Conservation (phyloP, 2,113 vertebrate species). For the Prolemur simus region DNA sequence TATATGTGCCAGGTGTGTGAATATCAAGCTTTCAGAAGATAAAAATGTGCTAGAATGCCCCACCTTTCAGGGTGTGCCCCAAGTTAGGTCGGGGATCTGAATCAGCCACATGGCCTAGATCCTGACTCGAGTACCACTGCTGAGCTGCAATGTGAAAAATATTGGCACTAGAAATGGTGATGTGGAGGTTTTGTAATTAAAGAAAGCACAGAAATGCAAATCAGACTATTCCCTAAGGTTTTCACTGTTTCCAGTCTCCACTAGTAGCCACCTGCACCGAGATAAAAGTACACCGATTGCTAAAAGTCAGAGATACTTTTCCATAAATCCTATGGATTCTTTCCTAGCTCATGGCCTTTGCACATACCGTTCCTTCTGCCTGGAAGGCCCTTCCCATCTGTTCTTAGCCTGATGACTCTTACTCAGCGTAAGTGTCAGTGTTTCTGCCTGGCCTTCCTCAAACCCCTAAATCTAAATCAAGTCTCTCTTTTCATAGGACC, state of each 20-base stretch:
- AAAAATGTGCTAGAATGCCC: slow-evolving; percentile 27
- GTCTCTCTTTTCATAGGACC: neutral
- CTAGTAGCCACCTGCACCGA: neutral
- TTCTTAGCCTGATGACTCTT: neutral
- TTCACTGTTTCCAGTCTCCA: neutral
- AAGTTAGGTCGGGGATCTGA: slow-evolving; percentile 19
- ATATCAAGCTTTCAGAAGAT: slow-evolving; percentile 41
- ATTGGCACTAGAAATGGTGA: neutral
- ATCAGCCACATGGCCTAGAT: neutral
- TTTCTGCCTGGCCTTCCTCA: neutral
- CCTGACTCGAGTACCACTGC: neutral
- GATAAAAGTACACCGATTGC: neutral
- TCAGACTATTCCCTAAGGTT: neutral
- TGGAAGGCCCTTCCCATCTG: neutral
- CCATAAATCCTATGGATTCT: neutral
- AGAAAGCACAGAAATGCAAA: slow-evolving; percentile 34
- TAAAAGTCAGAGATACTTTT: slow-evolving; percentile 28
- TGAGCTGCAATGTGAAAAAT: neutral
- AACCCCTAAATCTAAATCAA: slow-evolving; percentile 16
- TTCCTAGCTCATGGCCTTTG: slow-evolving; percentile 11
- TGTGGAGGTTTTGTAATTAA: neutral
- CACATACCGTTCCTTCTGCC: neutral
- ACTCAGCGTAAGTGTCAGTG: neutral
- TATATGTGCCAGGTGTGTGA: neutral
- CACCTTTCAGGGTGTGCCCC: slow-evolving; percentile 13